A percentile compares a stretch with the other conserved stretches of the same genome.
These are phyloP conservation scores for Cynopterus brachyotis DNA, from an alignment of 2,113 vertebrate species.

Conservation along the genomic window DNA sequence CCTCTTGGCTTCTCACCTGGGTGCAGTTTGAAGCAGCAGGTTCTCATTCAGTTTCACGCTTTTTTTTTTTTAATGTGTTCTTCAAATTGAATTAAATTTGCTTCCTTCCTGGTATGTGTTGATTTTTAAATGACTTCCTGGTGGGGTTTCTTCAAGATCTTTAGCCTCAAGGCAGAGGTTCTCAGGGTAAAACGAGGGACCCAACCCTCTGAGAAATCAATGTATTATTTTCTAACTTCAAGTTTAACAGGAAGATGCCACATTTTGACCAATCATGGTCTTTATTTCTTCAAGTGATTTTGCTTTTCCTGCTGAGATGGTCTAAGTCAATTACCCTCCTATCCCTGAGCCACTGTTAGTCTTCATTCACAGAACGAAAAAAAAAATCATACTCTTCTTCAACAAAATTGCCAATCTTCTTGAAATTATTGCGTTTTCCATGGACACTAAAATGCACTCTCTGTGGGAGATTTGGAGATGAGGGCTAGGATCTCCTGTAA, in stretches of 20 bases:
- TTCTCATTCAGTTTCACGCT: conserved; percentile 43
- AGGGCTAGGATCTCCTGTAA: neutral
- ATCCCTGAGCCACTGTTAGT: neutral
- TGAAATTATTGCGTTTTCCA: neutral
- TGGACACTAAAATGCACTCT: neutral
- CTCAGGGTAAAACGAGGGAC: conserved; percentile 25
- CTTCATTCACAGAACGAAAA: conserved; percentile 39
- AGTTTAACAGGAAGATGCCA: conserved; percentile 30
- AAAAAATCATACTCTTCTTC: neutral
- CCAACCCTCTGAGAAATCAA: neutral
- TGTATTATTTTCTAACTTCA: conserved; percentile 15
- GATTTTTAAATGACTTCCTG: conserved; percentile 72
- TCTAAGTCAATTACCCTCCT: conserved; percentile 39
- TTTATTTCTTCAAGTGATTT: conserved; percentile 47
- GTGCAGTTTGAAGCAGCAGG: neutral
- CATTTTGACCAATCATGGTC: neutral
- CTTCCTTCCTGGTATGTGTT: conserved; percentile 1
- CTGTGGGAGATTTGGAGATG: neutral
- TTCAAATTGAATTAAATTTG: conserved; percentile 62
- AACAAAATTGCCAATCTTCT: conserved; percentile 45
- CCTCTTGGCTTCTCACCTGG: neutral
- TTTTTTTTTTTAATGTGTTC: neutral
- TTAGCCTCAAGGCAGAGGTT: conserved; percentile 34
- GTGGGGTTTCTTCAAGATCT: conserved; percentile 47
- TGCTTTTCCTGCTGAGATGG: conserved; percentile 48